Conservation (phyloP, 2,888 invertebrate genomes). For the Hemistola chrysoprasaria region DNA sequence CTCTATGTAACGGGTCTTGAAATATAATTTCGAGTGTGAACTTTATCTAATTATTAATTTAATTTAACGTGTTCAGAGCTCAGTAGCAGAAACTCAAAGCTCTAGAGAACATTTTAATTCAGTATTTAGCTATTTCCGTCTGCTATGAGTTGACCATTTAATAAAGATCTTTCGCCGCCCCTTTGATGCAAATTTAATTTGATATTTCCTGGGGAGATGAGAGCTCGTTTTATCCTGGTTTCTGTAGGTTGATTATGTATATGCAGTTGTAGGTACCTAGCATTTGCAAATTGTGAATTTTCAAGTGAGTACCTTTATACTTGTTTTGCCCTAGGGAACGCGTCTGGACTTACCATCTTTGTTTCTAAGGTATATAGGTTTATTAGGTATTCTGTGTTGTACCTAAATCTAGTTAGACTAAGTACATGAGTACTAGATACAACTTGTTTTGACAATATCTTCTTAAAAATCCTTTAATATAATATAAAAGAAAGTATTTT, state of each 20-base stretch:
- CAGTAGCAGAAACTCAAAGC: slow-evolving; percentile 61
- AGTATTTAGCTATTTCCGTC: slow-evolving; percentile 74
- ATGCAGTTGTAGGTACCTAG: slow-evolving; percentile 51
- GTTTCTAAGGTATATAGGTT: slow-evolving; percentile 30
- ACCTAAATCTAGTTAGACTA: no score
- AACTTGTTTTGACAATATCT: no score
- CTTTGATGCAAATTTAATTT: slow-evolving; percentile 36
- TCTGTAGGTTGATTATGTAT: slow-evolving; percentile 28
- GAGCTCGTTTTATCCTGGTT: slow-evolving; percentile 51
- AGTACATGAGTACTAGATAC: no score
- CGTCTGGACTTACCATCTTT: slow-evolving; percentile 73
- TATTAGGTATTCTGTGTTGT: no score
- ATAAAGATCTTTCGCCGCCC: slow-evolving; percentile 42
- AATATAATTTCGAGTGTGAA: slow-evolving; percentile 7
- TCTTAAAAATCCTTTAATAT: no score
- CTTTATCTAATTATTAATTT: slow-evolving; percentile 5
- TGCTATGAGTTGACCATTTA: slow-evolving; percentile 49
- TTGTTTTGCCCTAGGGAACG: slow-evolving; percentile 62
- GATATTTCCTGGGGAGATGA: slow-evolving; percentile 34
- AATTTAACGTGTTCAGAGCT: slow-evolving; percentile 36
- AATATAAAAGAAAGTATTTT: no score
- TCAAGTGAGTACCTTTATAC: slow-evolving; percentile 76
- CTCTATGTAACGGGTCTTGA: slow-evolving; percentile 9
- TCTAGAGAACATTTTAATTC: slow-evolving; percentile 73
- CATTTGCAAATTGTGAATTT: slow-evolving; percentile 58